phyloP scores from a whole-genome alignment of 2,113 vertebrate genomes.

The Nasalis larvatus region DNA sequence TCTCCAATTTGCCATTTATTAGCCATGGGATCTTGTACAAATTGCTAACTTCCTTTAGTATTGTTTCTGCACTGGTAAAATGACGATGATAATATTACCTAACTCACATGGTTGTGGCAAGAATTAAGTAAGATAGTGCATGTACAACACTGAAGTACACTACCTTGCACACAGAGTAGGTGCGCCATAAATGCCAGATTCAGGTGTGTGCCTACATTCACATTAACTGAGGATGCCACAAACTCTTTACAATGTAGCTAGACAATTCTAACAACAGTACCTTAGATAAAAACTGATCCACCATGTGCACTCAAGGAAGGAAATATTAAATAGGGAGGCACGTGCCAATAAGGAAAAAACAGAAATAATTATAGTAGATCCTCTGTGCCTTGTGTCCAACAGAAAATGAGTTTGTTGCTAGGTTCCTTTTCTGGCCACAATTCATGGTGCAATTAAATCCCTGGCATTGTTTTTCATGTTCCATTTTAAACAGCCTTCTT shows the following conservation, averaged over 20 bases:
- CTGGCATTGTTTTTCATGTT: slow-evolving; percentile 38
- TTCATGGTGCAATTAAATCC: slow-evolving; percentile 55
- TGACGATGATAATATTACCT: not conserved
- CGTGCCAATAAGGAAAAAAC: slow-evolving; percentile 24
- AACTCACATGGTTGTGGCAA: not conserved
- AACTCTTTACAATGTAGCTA: not conserved
- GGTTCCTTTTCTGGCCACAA: slow-evolving; percentile 63
- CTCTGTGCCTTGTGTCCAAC: slow-evolving; percentile 54
- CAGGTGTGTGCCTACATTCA: not conserved
- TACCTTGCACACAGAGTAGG: not conserved
- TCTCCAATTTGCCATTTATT: not conserved
- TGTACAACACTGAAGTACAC: not conserved
- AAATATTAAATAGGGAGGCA: slow-evolving; percentile 49
- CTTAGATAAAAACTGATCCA: not conserved
- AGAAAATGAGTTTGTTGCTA: slow-evolving; percentile 69
- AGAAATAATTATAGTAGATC: slow-evolving; percentile 65
- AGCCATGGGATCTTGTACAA: not conserved
- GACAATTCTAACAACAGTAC: not conserved
- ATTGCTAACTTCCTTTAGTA: not conserved
- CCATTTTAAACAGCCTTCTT: not conserved
- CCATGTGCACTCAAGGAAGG: slow-evolving; percentile 45
- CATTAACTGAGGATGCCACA: not conserved
- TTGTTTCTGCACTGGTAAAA: not conserved
- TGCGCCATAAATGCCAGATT: not conserved
- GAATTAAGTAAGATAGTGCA: not conserved